Base-by-base conservation (phyloP, 2,888 invertebrate species). In the Drosophila seclusa region DNA sequence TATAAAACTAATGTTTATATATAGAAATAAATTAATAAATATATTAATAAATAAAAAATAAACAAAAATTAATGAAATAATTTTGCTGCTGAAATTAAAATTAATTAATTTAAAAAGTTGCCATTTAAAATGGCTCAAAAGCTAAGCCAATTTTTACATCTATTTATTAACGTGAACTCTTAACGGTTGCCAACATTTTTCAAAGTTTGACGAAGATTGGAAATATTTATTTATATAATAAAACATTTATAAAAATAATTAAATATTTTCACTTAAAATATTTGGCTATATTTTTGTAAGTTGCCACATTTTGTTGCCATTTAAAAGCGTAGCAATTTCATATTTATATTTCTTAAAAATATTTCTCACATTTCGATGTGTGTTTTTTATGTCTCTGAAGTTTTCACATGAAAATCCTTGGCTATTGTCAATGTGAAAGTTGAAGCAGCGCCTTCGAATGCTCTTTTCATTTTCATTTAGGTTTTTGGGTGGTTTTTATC, bases 401-500 rank as follows among this genome's bases (percentile, higher is more conserved):
- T 36, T 71, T 71, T 76, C 57, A 32, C 65, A 65, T 42, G 55
- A 36, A 40, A 59, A 61, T 54, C 73, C 38, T 34, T 34, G n/a
- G 63, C 52, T 10, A 27, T 54, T 73, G 63, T 18, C 68, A 78
- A 87, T 85, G 84, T 80, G 84, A 88, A 85, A 85, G 84, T 79
- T 73, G 34, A 24, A 27, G 24, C 63, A 52, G 68, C 48, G 53
- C 40, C 50, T 54, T 27, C 21, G 32, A 61, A 32, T 63, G 40
- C 59, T 53, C 49, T 64, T 49, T 65, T 70, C 50, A 27, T 53
- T 45, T 66, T 62, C 65, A 57, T 40, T 60, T 50, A 18, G 40
- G 32, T 69, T 64, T 27, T 40, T 49, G 36, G 49, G 52, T 61
- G 34, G 34, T 60, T 68, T 57, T 62, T 21, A 67, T 52, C 65